Evolutionary conservation across 2,113 vertebrate species (phyloP), one percentile per base, ranked within the genome.

Genomic region (Rhipidura dahli): DNA sequence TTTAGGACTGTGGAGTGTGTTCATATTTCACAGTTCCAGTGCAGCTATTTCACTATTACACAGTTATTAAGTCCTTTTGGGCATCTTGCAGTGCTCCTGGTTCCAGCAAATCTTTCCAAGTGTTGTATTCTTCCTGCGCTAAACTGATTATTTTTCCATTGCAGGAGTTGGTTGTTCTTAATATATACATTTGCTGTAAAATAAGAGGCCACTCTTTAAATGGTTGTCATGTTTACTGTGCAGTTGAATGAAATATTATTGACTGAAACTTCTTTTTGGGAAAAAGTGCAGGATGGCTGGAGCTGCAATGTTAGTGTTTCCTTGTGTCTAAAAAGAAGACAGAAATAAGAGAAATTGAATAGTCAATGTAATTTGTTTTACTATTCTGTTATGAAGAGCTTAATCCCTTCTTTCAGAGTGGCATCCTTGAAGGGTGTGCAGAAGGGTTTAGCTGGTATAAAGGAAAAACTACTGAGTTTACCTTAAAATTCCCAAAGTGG

Each of bases 81-180:
- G 47, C 71, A 88, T 88, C 75, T 82, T 27, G 26, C 50, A 88
- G 16, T 6, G 4, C 14, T 88, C 59, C 47, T 2, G 2, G 42
- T 91, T 96, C 84, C 90, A 96, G 75, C 50, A 89, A 85, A 64
- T 77, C 87, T 95, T 94, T 92, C 61, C 1, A 1, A 82, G 42
- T 75, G 39, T 66, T 95, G 71, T 88, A 87, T 90, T 94, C 44
- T 87, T 94, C 71, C 94, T 89, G 78, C 1, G 0, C 64, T 90
- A 85, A 91, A 73, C 42, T 72, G 59, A 86, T 80, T 83, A 26
- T 90, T 96, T 96, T 96, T 96, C 93, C 84, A 65, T 26, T 90
- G 84, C 30, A 54, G 16, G 24, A 88, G 35, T 39, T 3, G 1
- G 57, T 87, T 4, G 1, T 89, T 94, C 70, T 80, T 94, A 83